Evolutionary conservation across 1,140 invertebrate genomes (phyloP).

Genomic region (Drosophila malerkotliana): DNA sequence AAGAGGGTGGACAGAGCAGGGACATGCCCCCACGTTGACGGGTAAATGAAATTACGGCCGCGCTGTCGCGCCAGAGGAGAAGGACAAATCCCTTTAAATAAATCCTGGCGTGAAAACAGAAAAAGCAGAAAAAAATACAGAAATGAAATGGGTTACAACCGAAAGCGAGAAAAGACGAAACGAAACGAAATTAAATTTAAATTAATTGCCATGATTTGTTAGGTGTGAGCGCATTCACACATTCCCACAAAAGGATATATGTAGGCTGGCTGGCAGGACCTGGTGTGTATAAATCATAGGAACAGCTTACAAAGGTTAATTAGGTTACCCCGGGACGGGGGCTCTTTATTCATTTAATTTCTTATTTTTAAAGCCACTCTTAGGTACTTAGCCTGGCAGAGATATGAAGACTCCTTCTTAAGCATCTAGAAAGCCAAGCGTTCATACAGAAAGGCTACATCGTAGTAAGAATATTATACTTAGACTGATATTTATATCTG

Average conservation of each 20-base stretch:
- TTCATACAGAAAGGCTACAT: too few species aligned
- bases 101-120: slow-evolving; percentile 40
- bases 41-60: slow-evolving; percentile 61
- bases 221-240: slow-evolving; percentile 12
- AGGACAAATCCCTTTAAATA: slow-evolving; percentile 60
- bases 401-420: neutral
- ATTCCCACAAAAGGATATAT: neutral
- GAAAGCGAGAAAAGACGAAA: slow-evolving; percentile 12
- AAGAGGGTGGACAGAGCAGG: neutral
- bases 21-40: slow-evolving; percentile 14
- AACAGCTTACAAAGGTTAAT: slow-evolving; percentile 23
- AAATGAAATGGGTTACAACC: slow-evolving; percentile 37
- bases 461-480: too few species aligned
- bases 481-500: too few species aligned
- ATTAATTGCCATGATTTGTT: slow-evolving; percentile 62
- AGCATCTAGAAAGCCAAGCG: too few species aligned
- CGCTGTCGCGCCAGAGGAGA: slow-evolving; percentile 30
- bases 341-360: neutral
- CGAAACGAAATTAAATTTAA: slow-evolving; percentile 46
- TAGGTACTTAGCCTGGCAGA: neutral
- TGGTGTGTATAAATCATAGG: slow-evolving; percentile 22
- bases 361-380: neutral
- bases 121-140: slow-evolving; percentile 19
- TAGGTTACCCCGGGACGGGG: neutral
- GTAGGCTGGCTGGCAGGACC: neutral